Evolutionary conservation across 2,888 invertebrate genomes (phyloP), one percentile per base, ranked within the genome.

Genomic region (Agrochola macilenta): DNA sequence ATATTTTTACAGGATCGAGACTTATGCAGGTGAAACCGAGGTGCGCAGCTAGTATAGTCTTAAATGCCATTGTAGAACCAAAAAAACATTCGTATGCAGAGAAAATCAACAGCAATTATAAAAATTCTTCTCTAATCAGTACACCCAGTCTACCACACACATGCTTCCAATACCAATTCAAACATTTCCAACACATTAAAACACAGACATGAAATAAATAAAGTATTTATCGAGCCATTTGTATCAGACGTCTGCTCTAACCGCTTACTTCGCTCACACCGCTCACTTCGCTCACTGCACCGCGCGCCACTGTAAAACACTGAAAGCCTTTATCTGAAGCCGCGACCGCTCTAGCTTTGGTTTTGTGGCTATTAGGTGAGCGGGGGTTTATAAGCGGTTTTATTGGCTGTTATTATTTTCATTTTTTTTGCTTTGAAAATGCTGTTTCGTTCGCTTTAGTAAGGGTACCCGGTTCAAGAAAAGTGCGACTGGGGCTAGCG

Each of bases 281-380:
- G 81, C 81, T 83, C 69, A 70, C 26, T 79, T 35, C 71, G 64
- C 82, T 82, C 82, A 35, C 43, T 58, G 30, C 69, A 49, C 82
- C 69, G 78, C 80, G 81, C 82, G 84, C 83, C 78, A 79, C 85
- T 87, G 85, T 88, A 81, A 88, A 90, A 88, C 86, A 88, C 79
- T 89, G 79, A 84, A 88, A 88, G 88, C 87, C 88, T 89, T 89
- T 90, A 90, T 90, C 88, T 83, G 81, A 84, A 90, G 85, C 87
- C 83, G 75, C 85, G 74, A 78, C 84, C 79, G 79, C 76, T 78
- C 66, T 69, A 73, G 81, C 82, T 87, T 83, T 80, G 61, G 49
- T 58, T 66, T 61, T 80, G 76, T 54, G 87, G 88, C 87, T 49
- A 74, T 75, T 60, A 82, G 65, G 43, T 20, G 12, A 49, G 78